These are phyloP conservation scores for Endotricha flammealis DNA, from an alignment of 2,888 invertebrate species.

Conservation along the genomic window DNA sequence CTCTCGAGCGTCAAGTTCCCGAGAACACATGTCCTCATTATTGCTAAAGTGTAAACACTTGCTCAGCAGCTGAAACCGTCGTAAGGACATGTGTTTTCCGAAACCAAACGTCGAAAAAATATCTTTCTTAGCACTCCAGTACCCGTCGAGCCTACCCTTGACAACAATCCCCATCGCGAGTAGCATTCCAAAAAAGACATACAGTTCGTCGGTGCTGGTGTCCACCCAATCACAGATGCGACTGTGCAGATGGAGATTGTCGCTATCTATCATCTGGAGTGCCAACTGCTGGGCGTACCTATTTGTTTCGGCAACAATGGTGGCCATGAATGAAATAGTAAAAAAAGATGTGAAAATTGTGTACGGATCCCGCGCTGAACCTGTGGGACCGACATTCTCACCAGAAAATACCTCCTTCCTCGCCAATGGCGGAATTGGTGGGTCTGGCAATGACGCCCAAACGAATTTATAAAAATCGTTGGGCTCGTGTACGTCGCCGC, in stretches of 20 bases:
- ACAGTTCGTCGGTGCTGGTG: slow-evolving; percentile 19
- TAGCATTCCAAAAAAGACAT: slow-evolving; percentile 17
- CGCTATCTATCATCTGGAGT: slow-evolving; percentile 4
- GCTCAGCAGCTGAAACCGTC: slow-evolving; percentile 12
- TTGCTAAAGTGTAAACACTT: slow-evolving; percentile 19
- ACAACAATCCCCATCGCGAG: slow-evolving; percentile 17
- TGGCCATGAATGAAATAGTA: slow-evolving; percentile 26
- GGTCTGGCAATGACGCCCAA: background rate
- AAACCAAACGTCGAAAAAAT: slow-evolving; percentile 23
- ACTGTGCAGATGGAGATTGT: slow-evolving; percentile 10
- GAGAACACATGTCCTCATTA: slow-evolving; percentile 2
- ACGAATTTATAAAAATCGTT: background rate
- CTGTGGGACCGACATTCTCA: slow-evolving; percentile 19
- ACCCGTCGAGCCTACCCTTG: slow-evolving; percentile 19
- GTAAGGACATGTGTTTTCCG: slow-evolving; percentile 10
- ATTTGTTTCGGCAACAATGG: slow-evolving; percentile 24
- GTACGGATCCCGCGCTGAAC: slow-evolving; percentile 18
- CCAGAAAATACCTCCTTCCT: slow-evolving; percentile 16
- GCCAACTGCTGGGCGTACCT: slow-evolving; percentile 27
- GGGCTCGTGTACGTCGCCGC: background rate
- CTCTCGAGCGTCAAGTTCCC: slow-evolving; percentile 1
- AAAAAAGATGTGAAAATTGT: slow-evolving; percentile 26
- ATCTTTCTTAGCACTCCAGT: slow-evolving; percentile 21
- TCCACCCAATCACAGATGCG: slow-evolving; percentile 19
- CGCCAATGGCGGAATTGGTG: background rate